These are phyloP conservation scores for Oxycera nigricornis DNA, from an alignment of 2,888 invertebrate genomes.

Conservation along the genomic window DNA sequence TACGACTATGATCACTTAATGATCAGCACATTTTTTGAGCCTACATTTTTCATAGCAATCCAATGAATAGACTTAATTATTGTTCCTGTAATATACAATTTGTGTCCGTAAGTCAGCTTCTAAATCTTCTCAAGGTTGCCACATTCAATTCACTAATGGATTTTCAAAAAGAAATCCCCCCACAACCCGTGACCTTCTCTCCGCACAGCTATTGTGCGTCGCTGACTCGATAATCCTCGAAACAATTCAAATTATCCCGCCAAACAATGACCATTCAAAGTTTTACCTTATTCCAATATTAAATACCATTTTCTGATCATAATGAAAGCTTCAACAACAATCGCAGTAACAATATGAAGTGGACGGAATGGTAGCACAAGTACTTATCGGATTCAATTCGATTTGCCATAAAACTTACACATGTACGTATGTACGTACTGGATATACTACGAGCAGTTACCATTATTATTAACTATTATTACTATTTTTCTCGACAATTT, in stretches of 20 bases:
- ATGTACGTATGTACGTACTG: neutral
- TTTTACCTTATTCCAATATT: constrained; percentile 26
- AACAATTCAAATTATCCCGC: constrained; percentile 36
- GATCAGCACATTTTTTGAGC: too few relatives aligned
- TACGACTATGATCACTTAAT: too few relatives aligned
- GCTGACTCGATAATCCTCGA: constrained; percentile 18
- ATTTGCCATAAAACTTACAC: neutral
- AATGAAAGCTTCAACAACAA: constrained; percentile 20
- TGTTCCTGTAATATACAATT: constrained; percentile 32
- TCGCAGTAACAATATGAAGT: neutral
- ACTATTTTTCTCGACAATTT: neutral
- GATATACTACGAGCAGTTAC: neutral
- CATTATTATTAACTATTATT: neutral
- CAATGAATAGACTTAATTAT: constrained; percentile 29
- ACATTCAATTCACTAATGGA: neutral
- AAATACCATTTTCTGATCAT: constrained; percentile 32
- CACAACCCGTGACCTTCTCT: neutral
- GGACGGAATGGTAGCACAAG: too few relatives aligned
- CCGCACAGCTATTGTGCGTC: neutral
- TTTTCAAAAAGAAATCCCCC: neutral
- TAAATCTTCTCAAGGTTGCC: constrained; percentile 23
- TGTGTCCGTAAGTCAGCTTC: neutral
- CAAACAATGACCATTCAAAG: constrained; percentile 35
- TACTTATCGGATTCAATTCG: neutral
- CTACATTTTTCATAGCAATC: too few relatives aligned